phyloP scores from a whole-genome alignment of 2,888 invertebrate genomes.

The Tridacna crocea region DNA sequence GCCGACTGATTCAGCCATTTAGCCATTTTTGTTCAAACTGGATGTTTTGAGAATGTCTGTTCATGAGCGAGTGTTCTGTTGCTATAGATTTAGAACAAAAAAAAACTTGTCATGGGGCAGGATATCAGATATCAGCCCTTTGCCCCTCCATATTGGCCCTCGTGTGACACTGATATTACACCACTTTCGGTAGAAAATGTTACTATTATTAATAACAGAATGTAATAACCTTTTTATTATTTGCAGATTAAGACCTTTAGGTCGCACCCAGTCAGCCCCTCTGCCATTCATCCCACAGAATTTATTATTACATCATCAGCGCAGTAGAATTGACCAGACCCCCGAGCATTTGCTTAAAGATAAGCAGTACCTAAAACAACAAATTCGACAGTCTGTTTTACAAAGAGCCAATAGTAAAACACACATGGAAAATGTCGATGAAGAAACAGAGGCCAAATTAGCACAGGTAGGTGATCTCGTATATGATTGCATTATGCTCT shows the following conservation, averaged over 20 bases:
- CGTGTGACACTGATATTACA: too few species aligned
- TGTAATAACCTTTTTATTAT: too few species aligned
- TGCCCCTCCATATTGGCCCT: too few species aligned
- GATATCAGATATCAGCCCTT: too few species aligned
- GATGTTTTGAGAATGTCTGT: too few species aligned
- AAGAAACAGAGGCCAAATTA: conserved; percentile 84
- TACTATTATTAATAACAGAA: too few species aligned
- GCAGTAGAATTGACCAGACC: conserved; percentile 62
- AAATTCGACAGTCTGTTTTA: conserved; percentile 94
- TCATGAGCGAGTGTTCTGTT: too few species aligned
- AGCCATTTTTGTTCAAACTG: too few species aligned
- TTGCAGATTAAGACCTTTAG: conserved; percentile 91
- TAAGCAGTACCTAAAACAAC: conserved; percentile 86
- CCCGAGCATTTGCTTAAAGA: conserved; percentile 86
- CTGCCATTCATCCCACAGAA: conserved; percentile 89
- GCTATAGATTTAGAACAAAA: too few species aligned
- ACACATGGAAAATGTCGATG: conserved; percentile 85
- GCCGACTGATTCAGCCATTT: too few species aligned
- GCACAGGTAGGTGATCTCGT: conserved; percentile 72
- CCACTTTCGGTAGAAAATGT: too few species aligned
- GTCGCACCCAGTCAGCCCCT: conserved; percentile 97
- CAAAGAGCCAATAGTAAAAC: conserved; percentile 89
- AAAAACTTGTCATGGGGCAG: too few species aligned
- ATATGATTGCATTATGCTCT: neutral
- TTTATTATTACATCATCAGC: conserved; percentile 75